Base-by-base conservation (phyloP, 2,797 vertebrate genomes). In the Acanthopagrus latus region DNA sequence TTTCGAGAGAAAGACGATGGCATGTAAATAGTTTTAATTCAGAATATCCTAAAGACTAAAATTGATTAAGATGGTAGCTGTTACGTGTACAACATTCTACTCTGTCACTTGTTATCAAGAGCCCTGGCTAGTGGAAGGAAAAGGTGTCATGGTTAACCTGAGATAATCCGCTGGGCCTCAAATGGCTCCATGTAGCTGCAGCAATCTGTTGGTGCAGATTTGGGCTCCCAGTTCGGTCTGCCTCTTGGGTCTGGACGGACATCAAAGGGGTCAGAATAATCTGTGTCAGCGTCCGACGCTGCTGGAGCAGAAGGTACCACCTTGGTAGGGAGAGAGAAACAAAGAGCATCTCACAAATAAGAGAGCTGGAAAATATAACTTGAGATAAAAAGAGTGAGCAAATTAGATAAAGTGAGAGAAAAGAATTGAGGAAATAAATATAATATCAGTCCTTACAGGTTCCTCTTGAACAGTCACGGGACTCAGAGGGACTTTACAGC, bases 261-360 rank as follows among this genome's bases (percentile, higher is more conserved):
- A 69, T 98, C 97, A 29, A 97, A 98, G 1, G 97, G 97, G 84
- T 98, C 96, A 0, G 96, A 96, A 76, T 98, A 97, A 58, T 98
- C 97, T 0, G 94, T 91, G 80, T 96, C 94, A 2, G 80, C 21
- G 33, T 94, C 93, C 0, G 70, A 85, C 0, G 89, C 92, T 3
- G 84, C 89, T 0, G 82, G 74, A 5, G 76, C 93, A 14, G 94
- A 95, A 12, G 94, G 94, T 52, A 95, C 82, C 54, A 95, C 94
- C 94, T 95, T 59, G 29, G 33, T 33, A 18, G 10, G 6, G 51
- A 74, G 41, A 46, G 55, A 64, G 27, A 27, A 41, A 67, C 14
- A 76, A 59, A 72, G 11, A 25, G 1, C 9, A 51, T 64, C 1
- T 27, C 8, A 64, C 17, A n/a, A 64, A 38, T 60, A 4, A 29